Evolutionary conservation across 2,888 invertebrate genomes (phyloP), one percentile per base, ranked within the genome.

Genomic region (Campoplex nolae): DNA sequence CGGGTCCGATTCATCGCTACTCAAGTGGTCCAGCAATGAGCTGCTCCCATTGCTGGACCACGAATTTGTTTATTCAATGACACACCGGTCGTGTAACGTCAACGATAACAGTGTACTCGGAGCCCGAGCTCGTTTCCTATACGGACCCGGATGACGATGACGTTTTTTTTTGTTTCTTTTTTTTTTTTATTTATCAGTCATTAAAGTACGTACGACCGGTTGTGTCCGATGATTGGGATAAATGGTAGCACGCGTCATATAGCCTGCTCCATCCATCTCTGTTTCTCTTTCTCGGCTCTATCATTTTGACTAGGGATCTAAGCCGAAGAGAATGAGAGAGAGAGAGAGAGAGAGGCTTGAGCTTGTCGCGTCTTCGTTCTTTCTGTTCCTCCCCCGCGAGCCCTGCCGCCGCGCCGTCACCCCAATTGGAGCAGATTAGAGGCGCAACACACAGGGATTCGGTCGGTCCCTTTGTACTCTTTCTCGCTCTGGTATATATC

Each of bases 171-270:
- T 23, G 23, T 23, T 23, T 23, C 23, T 23, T 23, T 23, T 23
- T 23, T 23, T 23, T 23, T 45, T 42, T 89, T 81, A 92, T 93
- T 93, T 92, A 92, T 91, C 93, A 92, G 93, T 94, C 93, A 92
- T 92, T 91, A 91, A 23, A 92, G 91, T 83, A 91, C 88, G 91
- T 91, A 90, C 89, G 87, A 92, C 91, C 90, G 91, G 90, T 90
- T 89, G 89, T 89, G 88, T 89, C 90, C 91, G 92, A 93, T 93
- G 93, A 94, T 94, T 94, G 94, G 94, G 91, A 94, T 93, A 94
- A 94, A 94, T 93, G 93, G 93, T 92, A 93, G 94, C 94, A 93
- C 94, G 93, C 94, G 94, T 94, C 93, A 92, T 93, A 88, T 91
- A 88, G 54, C 45, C 80, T n/a, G 23, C 23, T 42, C 28, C 32